Base-by-base conservation (phyloP, 2,113 vertebrate genomes). In the Tilapia sparmanii region DNA sequence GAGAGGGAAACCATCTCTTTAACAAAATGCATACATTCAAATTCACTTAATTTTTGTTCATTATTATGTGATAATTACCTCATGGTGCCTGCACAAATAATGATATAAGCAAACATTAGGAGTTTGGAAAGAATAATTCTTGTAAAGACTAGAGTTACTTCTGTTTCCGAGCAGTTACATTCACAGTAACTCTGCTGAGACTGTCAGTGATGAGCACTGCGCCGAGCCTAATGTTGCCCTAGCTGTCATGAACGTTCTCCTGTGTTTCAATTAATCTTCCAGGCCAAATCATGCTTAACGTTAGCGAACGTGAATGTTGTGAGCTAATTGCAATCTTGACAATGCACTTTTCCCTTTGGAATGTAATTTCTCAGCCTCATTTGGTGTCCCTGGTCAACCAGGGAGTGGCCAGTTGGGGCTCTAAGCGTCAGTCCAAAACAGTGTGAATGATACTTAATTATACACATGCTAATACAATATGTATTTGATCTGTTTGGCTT, bases 191-290 rank as follows among this genome's bases (percentile, higher is more conserved):
- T 86, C 63, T 89, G 52, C 82, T 73, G 76, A 92, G 85, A 82
- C 85, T n/a, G 83, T 85, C 61, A 68, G 71, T 88, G 90, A 90
- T 86, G 89, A 85, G 89, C 71, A 16, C 31, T 3, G 84, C 81
- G 47, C 47, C 59, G 81, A 92, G 81, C 66, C 42, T 33, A 85
- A 88, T 13, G 66, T 57, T 63, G 89, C 78, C 88, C 87, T 90
- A 57, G 78, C 82, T 91, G 87, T 94, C 90, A 92, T 84, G 59
- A 89, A 90, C 81, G 61, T 83, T 93, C 87, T 95, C 90, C 90
- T 92, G 91, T 93, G 93, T 91, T 89, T 90, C 73, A 86, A 94
- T 94, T 94, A 94, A 86, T 89, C 88, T 91, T 87, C 88, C 90
- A 91, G 85, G 83, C 90, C 87, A 90, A 91, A 90, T 94, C 89